Percentiles rank a stretch among this genome's conserved stretches.
Evolutionary conservation across 2,113 vertebrate species (phyloP).

Genomic region (Buteo buteo): DNA sequence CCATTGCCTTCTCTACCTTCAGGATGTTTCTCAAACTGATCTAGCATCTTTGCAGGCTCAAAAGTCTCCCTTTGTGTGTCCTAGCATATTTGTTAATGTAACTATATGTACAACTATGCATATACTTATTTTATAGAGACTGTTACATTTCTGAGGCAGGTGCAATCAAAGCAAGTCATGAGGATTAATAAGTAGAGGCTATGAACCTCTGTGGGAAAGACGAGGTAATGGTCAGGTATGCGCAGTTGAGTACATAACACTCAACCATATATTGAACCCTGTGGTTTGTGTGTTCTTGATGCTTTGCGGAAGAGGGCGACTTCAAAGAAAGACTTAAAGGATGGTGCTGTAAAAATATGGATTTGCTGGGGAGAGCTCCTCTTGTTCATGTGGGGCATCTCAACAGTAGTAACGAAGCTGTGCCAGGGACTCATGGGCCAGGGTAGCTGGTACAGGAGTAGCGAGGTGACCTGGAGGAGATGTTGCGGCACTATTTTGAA

Average conservation of each 20-base stretch:
- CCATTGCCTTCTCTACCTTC: background rate
- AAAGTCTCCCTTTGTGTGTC: background rate
- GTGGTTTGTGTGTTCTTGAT: background rate
- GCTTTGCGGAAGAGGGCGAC: background rate
- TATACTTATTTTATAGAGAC: background rate
- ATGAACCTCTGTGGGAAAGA: background rate
- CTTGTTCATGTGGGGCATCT: fast-evolving
- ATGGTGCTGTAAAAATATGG: background rate
- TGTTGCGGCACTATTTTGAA: background rate
- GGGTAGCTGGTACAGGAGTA: background rate
- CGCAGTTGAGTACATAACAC: background rate
- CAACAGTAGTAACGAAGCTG: background rate
- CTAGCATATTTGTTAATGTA: no score
- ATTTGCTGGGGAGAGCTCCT: background rate
- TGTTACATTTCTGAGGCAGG: background rate
- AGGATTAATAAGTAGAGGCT: background rate
- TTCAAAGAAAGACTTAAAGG: background rate
- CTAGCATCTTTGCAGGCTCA: background rate
- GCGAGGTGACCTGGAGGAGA: background rate
- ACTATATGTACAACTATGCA: background rate
- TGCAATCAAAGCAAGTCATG: background rate
- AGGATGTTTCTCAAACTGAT: background rate
- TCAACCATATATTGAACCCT: fast-evolving
- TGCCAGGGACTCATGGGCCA: background rate
- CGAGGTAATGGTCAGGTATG: background rate